These are phyloP conservation scores for Forbesichthys agassizii DNA, from an alignment of 2,113 vertebrate genomes.

Conservation along the genomic window DNA sequence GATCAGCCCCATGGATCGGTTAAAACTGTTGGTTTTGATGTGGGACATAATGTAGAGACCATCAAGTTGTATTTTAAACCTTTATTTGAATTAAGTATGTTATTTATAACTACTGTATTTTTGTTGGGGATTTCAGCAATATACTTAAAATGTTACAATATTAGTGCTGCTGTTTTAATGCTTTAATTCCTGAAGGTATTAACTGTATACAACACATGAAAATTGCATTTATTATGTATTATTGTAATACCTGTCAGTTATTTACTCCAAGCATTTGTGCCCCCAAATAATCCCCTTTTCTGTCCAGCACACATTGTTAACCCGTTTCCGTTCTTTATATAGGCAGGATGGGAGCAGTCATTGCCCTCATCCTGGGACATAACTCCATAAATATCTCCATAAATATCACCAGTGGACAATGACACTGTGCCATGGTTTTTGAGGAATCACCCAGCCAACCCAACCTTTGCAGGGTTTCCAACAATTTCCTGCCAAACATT, in stretches of 20 bases:
- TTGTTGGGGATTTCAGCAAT: neutral
- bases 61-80: neutral
- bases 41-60: no score
- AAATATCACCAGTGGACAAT: constrained; percentile 46
- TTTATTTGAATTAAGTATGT: neutral
- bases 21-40: no score
- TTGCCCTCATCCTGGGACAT: constrained; percentile 46
- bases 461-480: constrained; percentile 26
- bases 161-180: no score
- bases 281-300: constrained; percentile 38
- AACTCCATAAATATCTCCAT: constrained; percentile 47
- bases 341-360: constrained; percentile 74
- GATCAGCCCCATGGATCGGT: no score
- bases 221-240: neutral
- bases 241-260: neutral
- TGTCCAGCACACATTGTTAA: constrained; percentile 38
- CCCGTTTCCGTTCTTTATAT: constrained; percentile 67
- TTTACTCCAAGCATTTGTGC: constrained; percentile 9
- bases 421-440: constrained; percentile 21
- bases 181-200: no score
- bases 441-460: constrained; percentile 9
- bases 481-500: constrained; percentile 3
- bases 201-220: no score
- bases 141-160: no score
- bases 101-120: neutral